phyloP scores from a whole-genome alignment of 2,888 invertebrate genomes.

The Heteropelma amictum region DNA sequence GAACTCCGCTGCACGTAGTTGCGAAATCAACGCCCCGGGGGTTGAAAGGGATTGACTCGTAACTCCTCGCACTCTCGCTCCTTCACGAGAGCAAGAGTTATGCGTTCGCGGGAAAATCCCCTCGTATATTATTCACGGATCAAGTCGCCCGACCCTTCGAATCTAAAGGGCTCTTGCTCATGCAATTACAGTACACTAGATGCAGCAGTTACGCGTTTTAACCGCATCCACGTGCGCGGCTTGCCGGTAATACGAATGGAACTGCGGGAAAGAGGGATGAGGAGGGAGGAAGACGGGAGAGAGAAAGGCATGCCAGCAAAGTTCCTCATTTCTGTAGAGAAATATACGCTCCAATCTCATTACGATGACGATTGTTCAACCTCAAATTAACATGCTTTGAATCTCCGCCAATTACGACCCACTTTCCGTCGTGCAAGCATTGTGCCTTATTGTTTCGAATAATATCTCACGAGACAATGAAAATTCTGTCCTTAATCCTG shows the following conservation, averaged over 20 bases:
- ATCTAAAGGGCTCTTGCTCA: constrained; percentile 40
- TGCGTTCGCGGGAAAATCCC: constrained; percentile 29
- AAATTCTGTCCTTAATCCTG: no score
- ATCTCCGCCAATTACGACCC: neutral
- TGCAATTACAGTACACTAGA: constrained; percentile 16
- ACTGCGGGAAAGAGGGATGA: neutral
- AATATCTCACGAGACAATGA: no score
- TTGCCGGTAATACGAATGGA: neutral
- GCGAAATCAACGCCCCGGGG: constrained; percentile 1
- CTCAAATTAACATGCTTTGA: neutral
- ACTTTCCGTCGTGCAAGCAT: neutral
- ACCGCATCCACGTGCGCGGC: constrained; percentile 1
- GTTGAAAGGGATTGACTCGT: constrained; percentile 26
- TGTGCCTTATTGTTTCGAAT: neutral
- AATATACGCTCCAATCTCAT: neutral
- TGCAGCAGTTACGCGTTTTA: constrained; percentile 15
- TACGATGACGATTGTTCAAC: neutral
- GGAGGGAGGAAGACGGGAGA: neutral
- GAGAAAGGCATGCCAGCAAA: neutral
- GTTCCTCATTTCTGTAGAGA: constrained; percentile 9
- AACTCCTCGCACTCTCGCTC: constrained; percentile 11
- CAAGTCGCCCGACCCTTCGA: constrained; percentile 41
- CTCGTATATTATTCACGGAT: constrained; percentile 54
- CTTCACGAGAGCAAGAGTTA: constrained; percentile 36
- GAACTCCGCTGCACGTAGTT: neutral